Evolutionary conservation across 2,888 invertebrate species (phyloP).

Genomic region (Zonitis immaculata): DNA sequence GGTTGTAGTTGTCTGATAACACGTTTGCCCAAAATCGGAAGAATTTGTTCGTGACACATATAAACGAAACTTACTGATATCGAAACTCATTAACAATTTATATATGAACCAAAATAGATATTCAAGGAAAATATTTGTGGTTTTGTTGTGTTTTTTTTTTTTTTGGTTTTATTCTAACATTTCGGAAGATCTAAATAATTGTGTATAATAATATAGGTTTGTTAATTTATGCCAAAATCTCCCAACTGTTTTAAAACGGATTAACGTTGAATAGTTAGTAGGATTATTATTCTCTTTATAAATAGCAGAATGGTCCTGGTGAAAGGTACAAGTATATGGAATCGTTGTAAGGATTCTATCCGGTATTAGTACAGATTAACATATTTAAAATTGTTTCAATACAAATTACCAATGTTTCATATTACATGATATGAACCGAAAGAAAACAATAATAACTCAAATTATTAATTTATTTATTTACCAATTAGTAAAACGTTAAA

Average conservation of each 20-base stretch:
- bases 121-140: too few relatives aligned
- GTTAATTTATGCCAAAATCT: too few relatives aligned
- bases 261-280: background rate
- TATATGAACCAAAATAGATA: background rate
- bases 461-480: too few relatives aligned
- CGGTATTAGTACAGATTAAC: background rate
- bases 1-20: constrained; percentile 22
- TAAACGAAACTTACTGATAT: constrained; percentile 26
- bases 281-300: background rate
- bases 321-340: background rate
- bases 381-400: background rate
- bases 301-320: background rate
- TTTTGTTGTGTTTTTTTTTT: too few relatives aligned
- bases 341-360: background rate
- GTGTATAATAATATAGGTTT: too few relatives aligned
- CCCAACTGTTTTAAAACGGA: background rate
- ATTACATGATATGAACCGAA: too few relatives aligned
- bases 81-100: constrained; percentile 15
- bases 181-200: too few relatives aligned
- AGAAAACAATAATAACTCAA: too few relatives aligned
- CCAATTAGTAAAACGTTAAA: too few relatives aligned
- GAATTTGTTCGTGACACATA: constrained; percentile 34
- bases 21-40: constrained; percentile 25
- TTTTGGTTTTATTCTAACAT: too few relatives aligned
- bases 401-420: background rate